A percentile compares a stretch with the other conserved stretches of the same genome.
Conservation (phyloP, 2,797 vertebrate species). For the Leptatherina wallacei region DNA sequence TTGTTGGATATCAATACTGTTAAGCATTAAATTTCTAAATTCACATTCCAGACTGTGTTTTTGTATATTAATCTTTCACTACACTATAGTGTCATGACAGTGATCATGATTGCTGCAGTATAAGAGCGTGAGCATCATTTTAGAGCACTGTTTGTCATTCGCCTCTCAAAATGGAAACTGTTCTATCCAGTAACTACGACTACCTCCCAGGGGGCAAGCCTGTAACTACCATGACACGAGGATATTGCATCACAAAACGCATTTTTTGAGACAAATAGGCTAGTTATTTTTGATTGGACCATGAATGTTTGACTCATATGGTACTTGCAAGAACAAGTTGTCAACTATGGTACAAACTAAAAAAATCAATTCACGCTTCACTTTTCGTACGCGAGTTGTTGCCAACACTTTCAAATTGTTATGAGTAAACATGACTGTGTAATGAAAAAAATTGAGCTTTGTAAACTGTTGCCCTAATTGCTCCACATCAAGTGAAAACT, state of each 20-base stretch:
- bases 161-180: constrained; percentile 28
- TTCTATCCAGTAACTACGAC: background rate
- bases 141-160: constrained; percentile 10
- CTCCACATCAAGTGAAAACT: too few species aligned
- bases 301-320: too few species aligned
- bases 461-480: background rate
- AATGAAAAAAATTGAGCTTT: background rate
- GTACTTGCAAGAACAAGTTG: too few species aligned
- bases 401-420: background rate
- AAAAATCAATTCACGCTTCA: too few species aligned
- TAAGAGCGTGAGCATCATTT: constrained; percentile 2
- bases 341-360: too few species aligned
- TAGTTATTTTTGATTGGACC: background rate
- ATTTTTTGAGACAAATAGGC: background rate
- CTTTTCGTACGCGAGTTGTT: background rate
- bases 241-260: too few species aligned
- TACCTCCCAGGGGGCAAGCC: background rate
- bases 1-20: constrained; percentile 11
- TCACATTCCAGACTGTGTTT: background rate
- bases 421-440: too few species aligned
- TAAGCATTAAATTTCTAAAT: constrained; percentile 11
- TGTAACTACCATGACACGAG: background rate
- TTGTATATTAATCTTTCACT: constrained; percentile 6
- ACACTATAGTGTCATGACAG: background rate
- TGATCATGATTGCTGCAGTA: constrained; percentile 10